Conservation (phyloP, 2,113 vertebrate genomes). For the Nothoprocta perdicaria region DNA sequence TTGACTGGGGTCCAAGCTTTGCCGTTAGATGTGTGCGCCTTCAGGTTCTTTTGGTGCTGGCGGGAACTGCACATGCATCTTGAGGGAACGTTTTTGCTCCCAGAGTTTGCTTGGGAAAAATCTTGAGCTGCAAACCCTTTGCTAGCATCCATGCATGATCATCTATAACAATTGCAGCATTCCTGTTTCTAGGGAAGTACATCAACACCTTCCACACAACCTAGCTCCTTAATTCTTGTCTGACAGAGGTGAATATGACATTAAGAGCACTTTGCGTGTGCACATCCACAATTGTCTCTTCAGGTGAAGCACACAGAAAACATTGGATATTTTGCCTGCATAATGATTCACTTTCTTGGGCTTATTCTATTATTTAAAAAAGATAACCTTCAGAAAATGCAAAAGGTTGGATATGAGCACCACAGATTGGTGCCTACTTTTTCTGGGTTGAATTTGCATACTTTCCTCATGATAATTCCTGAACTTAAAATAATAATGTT, state of each 20-base stretch:
- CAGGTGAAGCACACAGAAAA: neutral
- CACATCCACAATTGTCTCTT: neutral
- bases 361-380: neutral
- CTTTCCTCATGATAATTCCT: neutral
- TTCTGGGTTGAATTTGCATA: neutral
- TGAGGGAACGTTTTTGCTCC: neutral
- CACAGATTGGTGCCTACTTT: neutral
- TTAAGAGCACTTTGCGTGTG: neutral
- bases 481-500: neutral
- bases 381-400: neutral
- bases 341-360: neutral
- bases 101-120: neutral
- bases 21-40: neutral
- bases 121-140: neutral
- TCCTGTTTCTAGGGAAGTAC: neutral
- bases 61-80: rapidly evolving
- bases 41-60: neutral
- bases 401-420: neutral
- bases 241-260: neutral
- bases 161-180: neutral
- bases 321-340: neutral
- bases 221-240: neutral
- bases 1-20: neutral
- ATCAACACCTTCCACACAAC: rapidly evolving
- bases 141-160: neutral